Evolutionary conservation across 2,888 invertebrate species (phyloP).

Genomic region (Mesorhabditis sp.): DNA sequence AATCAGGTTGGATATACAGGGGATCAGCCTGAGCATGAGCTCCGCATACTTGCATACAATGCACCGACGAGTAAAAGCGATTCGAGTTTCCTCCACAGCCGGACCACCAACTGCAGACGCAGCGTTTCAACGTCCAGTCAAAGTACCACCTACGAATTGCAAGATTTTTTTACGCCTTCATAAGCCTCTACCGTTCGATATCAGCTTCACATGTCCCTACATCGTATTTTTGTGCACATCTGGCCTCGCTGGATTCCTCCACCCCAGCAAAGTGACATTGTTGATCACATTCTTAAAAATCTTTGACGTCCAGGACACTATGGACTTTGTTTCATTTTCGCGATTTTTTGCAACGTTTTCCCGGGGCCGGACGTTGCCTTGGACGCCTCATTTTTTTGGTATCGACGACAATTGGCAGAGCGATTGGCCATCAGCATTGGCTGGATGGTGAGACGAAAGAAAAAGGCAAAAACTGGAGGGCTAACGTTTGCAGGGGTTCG

Average conservation of each 20-base stretch:
- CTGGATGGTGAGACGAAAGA: no score
- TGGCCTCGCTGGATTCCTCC: conserved; percentile 26
- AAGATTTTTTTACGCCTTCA: no score
- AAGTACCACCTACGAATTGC: conserved; percentile 32
- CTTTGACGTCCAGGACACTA: no score
- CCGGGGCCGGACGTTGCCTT: no score
- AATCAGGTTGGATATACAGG: no score
- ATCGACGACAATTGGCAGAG: no score
- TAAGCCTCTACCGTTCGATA: conserved; percentile 21
- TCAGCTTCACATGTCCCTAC: conserved; percentile 40
- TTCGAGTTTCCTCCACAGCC: conserved; percentile 48
- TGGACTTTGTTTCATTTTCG: no score
- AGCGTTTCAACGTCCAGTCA: conserved; percentile 36
- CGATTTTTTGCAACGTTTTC: no score
- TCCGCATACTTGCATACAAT: conserved; percentile 47
- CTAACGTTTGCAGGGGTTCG: no score
- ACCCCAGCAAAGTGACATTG: conserved; percentile 26
- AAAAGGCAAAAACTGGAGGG: no score
- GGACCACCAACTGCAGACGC: conserved; percentile 47
- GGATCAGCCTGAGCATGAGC: conserved; percentile 24
- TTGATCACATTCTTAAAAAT: conserved; percentile 35
- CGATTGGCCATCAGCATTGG: no score
- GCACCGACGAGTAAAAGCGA: conserved; percentile 42
- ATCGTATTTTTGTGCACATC: conserved; percentile 44
- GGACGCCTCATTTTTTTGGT: no score